Conservation (phyloP, 2,888 invertebrate species). For the Oscheius sp. region DNA sequence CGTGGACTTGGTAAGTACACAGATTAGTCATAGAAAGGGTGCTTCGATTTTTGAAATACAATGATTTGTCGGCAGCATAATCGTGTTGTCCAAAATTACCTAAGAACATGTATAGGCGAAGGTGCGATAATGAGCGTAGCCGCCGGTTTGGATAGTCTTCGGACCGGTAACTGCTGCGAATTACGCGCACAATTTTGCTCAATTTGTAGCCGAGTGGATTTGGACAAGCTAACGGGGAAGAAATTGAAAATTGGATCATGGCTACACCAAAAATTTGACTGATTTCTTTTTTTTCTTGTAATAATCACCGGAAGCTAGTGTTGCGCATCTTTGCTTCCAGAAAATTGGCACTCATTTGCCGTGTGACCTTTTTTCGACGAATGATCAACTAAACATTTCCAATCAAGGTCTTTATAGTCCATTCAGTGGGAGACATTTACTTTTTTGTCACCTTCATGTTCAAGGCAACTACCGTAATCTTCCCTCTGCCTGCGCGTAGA, state of each 20-base stretch:
- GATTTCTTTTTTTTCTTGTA: neutral
- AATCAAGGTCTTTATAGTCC: conserved; percentile 29
- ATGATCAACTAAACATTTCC: conserved; percentile 11
- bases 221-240: conserved; percentile 17
- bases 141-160: conserved; percentile 24
- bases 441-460: conserved; percentile 26
- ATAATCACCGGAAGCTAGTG: too few relatives aligned
- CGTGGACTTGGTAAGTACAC: conserved; percentile 32
- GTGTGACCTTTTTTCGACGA: conserved; percentile 3
- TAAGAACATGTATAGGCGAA: conserved; percentile 20
- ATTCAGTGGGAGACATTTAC: conserved; percentile 12
- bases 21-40: conserved; percentile 22
- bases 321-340: neutral
- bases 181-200: conserved; percentile 39
- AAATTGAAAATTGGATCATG: neutral
- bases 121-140: conserved; percentile 26
- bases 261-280: neutral
- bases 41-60: neutral
- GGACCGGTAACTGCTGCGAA: conserved; percentile 34
- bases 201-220: conserved; percentile 33
- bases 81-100: conserved; percentile 4
- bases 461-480: conserved; percentile 35
- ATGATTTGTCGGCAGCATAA: neutral
- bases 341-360: conserved; percentile 2
- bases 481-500: conserved; percentile 23